phyloP scores from a whole-genome alignment of 2,888 invertebrate genomes.

The Petrolisthes manimaculis region DNA sequence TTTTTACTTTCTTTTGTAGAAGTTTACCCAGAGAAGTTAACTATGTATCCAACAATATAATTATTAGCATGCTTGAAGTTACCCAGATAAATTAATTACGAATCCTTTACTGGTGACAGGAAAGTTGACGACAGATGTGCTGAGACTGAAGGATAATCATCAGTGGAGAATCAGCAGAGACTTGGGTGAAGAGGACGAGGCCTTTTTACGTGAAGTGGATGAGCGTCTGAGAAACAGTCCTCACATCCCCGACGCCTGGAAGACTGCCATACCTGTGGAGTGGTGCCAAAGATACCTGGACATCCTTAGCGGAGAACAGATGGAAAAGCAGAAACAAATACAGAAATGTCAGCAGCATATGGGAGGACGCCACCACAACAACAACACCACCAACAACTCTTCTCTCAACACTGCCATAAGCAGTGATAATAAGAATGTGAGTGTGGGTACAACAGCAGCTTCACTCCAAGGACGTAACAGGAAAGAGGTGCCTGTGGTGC shows the following conservation, averaged over 20 bases:
- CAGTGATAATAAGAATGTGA: too few relatives aligned
- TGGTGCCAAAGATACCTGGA: background rate
- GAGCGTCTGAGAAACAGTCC: slow-evolving; percentile 34
- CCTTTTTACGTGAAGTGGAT: slow-evolving; percentile 35
- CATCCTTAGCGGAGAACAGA: background rate
- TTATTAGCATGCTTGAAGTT: too few relatives aligned
- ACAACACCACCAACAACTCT: background rate
- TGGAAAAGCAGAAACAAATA: background rate
- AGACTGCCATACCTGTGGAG: slow-evolving; percentile 16
- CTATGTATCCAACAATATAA: too few relatives aligned
- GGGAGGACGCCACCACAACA: background rate
- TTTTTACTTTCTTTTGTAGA: too few relatives aligned
- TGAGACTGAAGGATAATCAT: background rate
- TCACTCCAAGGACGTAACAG: too few relatives aligned
- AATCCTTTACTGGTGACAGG: background rate
- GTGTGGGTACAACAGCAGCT: too few relatives aligned
- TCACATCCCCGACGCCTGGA: slow-evolving; percentile 51
- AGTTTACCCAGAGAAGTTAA: too few relatives aligned
- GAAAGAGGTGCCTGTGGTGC: background rate
- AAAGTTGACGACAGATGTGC: background rate
- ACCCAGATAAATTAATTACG: too few relatives aligned
- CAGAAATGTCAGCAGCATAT: background rate
- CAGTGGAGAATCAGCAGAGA: too few relatives aligned
- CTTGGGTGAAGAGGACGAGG: background rate
- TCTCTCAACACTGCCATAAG: too few relatives aligned